A percentile compares a stretch with the other conserved stretches of the same genome.
These are phyloP conservation scores for Pyralis farinalis DNA, from an alignment of 2,888 invertebrate genomes.

Conservation along the genomic window DNA sequence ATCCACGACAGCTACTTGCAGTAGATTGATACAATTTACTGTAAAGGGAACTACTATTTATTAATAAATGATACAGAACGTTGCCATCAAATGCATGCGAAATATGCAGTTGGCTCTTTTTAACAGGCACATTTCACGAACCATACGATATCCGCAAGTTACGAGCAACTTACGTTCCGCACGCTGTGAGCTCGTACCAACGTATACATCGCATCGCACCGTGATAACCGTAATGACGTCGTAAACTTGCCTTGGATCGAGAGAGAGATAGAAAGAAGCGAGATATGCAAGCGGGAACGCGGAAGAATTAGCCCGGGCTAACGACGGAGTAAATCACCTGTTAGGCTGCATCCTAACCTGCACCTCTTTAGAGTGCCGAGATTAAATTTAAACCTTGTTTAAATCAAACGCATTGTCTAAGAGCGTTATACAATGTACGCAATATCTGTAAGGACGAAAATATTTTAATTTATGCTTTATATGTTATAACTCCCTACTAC, in stretches of 20 bases:
- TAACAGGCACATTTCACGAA: slow-evolving; percentile 24
- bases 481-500: no score
- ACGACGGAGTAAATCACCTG: slow-evolving; percentile 72
- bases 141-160: slow-evolving; percentile 16
- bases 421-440: slow-evolving; percentile 1
- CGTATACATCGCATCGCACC: slow-evolving; percentile 26
- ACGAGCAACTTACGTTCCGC: slow-evolving; percentile 23
- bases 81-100: slow-evolving; percentile 8
- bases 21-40: no score
- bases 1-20: no score
- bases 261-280: slow-evolving; percentile 49
- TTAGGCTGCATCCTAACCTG: slow-evolving; percentile 39
- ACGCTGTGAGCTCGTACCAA: slow-evolving; percentile 39
- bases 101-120: slow-evolving; percentile 26
- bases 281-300: slow-evolving; percentile 59
- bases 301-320: slow-evolving; percentile 71
- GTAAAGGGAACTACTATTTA: neutral
- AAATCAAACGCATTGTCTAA: slow-evolving; percentile 43
- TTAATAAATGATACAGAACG: slow-evolving; percentile 17
- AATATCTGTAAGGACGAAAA: no score
- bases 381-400: slow-evolving; percentile 57
- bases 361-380: slow-evolving; percentile 44
- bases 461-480: no score
- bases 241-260: slow-evolving; percentile 56
- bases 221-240: slow-evolving; percentile 74